phyloP scores from a whole-genome alignment of 1,140 invertebrate species.

The Drosophila novamexicana region DNA sequence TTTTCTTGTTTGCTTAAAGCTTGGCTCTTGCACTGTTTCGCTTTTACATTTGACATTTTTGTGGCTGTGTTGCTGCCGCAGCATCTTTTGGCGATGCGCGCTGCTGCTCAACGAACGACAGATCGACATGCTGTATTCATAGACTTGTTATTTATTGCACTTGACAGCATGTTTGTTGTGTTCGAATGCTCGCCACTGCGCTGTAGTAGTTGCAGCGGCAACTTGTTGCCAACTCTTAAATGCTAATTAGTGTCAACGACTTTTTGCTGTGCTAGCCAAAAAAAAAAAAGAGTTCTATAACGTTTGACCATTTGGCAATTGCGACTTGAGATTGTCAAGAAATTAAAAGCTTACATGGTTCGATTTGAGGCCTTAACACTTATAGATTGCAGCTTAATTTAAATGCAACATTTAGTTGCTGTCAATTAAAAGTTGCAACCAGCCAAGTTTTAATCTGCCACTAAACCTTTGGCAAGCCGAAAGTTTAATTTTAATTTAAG shows the following conservation, averaged over 20 bases:
- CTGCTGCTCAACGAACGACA: slow-evolving; percentile 44
- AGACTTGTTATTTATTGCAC: slow-evolving; percentile 72
- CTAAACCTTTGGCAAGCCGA: slow-evolving; percentile 3
- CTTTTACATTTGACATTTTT: slow-evolving; percentile 78
- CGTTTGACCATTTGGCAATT: slow-evolving; percentile 65
- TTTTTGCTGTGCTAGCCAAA: slow-evolving; percentile 28
- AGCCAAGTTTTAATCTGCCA: slow-evolving; percentile 3
- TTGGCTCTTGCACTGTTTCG: slow-evolving; percentile 48
- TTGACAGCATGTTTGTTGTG: slow-evolving; percentile 49
- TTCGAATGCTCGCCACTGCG: slow-evolving; percentile 34
- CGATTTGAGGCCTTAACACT: background rate
- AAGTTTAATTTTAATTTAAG: background rate
- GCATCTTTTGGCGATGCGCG: slow-evolving; percentile 49
- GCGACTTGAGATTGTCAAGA: slow-evolving; percentile 4
- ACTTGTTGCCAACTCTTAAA: slow-evolving; percentile 55
- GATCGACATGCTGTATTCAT: slow-evolving; percentile 48
- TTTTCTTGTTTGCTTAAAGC: slow-evolving; percentile 29
- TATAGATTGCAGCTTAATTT: background rate
- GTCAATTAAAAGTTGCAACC: slow-evolving; percentile 23
- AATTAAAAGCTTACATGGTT: background rate
- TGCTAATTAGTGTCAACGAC: slow-evolving; percentile 79
- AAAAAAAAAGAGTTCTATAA: slow-evolving; percentile 25
- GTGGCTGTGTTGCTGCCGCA: slow-evolving; percentile 36
- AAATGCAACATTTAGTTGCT: slow-evolving; percentile 9
- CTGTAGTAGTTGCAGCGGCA: slow-evolving; percentile 14